These are phyloP conservation scores for Lindbergichthys nudifrons DNA, from an alignment of 2,797 vertebrate species.

Conservation along the genomic window DNA sequence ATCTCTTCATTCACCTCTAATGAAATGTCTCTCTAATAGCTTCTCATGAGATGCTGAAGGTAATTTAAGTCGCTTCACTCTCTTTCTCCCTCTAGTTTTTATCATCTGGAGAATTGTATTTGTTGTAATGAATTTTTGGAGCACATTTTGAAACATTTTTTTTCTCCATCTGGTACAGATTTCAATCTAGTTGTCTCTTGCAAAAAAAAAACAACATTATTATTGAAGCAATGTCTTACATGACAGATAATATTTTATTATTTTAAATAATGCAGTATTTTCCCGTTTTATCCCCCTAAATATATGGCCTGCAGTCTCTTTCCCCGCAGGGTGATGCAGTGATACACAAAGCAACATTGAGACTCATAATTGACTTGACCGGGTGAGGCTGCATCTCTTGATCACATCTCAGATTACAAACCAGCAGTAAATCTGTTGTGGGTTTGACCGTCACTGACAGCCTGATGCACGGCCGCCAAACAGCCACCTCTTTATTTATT, in stretches of 20 bases:
- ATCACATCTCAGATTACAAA: conserved; percentile 54
- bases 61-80: conserved; percentile 54
- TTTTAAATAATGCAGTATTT: not conserved
- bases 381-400: conserved; percentile 35
- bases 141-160: not conserved
- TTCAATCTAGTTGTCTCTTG: not conserved
- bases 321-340: conserved; percentile 4
- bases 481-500: conserved; percentile 73
- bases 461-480: conserved; percentile 60
- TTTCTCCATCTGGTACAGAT: not conserved
- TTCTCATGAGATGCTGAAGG: conserved; percentile 70
- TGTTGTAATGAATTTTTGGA: not conserved
- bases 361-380: conserved; percentile 21
- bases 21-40: conserved; percentile 75
- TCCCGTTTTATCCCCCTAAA: not conserved
- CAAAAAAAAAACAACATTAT: not conserved
- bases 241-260: not conserved
- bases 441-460: conserved; percentile 43
- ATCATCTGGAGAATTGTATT: not conserved
- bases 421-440: conserved; percentile 34
- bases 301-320: not conserved
- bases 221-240: not conserved
- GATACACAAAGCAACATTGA: conserved; percentile 4
- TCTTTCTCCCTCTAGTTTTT: not conserved
- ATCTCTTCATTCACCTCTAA: conserved; percentile 81